phyloP scores from a whole-genome alignment of 2,113 vertebrate genomes.

The Grammomys surdaster region DNA sequence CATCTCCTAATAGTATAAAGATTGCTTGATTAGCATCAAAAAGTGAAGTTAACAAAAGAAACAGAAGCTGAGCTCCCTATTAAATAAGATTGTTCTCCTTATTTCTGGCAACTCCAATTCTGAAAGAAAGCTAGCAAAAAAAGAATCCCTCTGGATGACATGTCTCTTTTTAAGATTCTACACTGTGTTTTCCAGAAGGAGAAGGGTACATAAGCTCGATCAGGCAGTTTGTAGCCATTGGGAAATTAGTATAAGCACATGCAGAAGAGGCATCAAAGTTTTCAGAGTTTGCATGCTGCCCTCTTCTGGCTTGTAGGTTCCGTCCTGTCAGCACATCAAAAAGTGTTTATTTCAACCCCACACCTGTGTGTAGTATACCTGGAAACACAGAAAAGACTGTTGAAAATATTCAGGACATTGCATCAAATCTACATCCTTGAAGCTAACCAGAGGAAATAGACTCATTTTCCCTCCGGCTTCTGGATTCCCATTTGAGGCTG shows the following conservation, averaged over 20 bases:
- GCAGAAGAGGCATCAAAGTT: neutral
- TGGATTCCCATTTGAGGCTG: neutral
- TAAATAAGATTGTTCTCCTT: neutral
- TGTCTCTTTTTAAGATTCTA: neutral
- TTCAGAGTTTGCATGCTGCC: constrained; percentile 67
- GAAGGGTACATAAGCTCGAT: neutral
- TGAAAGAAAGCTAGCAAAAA: neutral
- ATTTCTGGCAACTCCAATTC: neutral
- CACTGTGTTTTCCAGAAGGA: neutral
- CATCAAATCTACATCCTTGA: neutral
- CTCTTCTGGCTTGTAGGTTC: constrained; percentile 62
- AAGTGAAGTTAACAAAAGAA: constrained; percentile 19
- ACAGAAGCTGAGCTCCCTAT: neutral
- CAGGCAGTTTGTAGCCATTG: neutral
- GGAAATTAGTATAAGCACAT: neutral
- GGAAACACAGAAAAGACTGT: neutral
- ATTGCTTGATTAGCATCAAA: neutral
- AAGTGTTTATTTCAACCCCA: neutral
- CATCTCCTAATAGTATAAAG: neutral
- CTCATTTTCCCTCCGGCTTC: neutral
- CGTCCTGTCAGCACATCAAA: neutral
- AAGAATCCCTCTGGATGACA: neutral
- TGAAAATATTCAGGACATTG: neutral
- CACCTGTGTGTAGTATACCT: neutral
- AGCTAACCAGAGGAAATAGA: neutral